Base-by-base conservation (phyloP, 2,888 invertebrate species). In the Gortyna flavago region DNA sequence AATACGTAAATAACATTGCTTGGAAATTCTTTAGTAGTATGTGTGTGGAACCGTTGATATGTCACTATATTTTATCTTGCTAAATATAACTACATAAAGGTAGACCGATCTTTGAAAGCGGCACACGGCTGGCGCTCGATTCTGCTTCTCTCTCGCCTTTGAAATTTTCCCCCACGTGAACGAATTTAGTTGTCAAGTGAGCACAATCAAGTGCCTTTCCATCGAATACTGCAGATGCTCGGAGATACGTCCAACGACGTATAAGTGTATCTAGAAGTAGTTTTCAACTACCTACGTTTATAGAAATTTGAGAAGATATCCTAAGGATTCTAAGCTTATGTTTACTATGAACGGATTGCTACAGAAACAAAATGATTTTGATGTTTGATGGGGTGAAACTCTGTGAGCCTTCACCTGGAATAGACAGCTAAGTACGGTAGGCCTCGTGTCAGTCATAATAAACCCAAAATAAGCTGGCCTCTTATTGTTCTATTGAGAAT, bases 171-270 rank as follows among this genome's bases (percentile, higher is more conserved):
- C 69, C 64, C 84, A 87, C 88, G 88, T 88, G 90, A 90, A 89
- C 87, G 89, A 89, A 90, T 90, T 90, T 89, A 91, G 88, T 86
- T 89, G 90, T 88, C 90, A 90, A 87, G 88, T 87, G 87, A 86
- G 86, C 86, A 90, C 89, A 91, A 91, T 90, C 90, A 90, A 89
- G 84, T 81, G 79, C 69, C 68, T 79, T 85, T 80, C 81, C 65
- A 77, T 82, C 83, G 83, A 79, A 81, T 48, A 77, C 65, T 83
- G 85, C 84, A 84, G 82, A 82, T 85, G 81, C 61, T 75, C 65
- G 32, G 66, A 57, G 61, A 65, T 78, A 77, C 35, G 48, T 72
- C 25, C 16, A 29, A 61, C 29, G 35, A 66, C 11, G 18, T 57
- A 72, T 59, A 21, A 21, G 35, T 32, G 21, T 48, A 29, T 51